phyloP scores from a whole-genome alignment of 1,140 invertebrate species.

The Pseudomyrmex cubaensis region DNA sequence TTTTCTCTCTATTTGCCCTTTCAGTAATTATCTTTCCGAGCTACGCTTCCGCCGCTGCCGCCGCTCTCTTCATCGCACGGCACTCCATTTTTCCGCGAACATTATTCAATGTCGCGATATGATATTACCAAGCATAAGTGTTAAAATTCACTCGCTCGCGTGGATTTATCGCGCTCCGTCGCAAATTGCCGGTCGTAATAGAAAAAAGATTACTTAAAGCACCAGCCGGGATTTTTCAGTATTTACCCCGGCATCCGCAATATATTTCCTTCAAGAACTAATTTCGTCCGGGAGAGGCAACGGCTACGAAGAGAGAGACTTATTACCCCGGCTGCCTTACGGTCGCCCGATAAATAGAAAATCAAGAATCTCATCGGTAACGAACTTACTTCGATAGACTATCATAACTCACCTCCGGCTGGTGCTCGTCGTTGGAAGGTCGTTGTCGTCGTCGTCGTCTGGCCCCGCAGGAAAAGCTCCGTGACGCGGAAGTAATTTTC shows the following conservation, averaged over 20 bases:
- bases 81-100: conserved; percentile 45
- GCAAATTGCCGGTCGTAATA: conserved; percentile 58
- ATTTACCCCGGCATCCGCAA: conserved; percentile 60
- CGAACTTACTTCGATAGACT: conserved; percentile 62
- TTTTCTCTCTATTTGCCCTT: background rate
- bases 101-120: conserved; percentile 52
- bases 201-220: conserved; percentile 58
- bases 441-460: conserved; percentile 46
- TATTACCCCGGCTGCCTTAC: conserved; percentile 56
- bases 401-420: conserved; percentile 60
- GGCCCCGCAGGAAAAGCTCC: conserved; percentile 41
- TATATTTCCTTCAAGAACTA: conserved; percentile 62
- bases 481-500: conserved; percentile 57
- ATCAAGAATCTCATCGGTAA: conserved; percentile 62
- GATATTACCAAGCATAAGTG: conserved; percentile 56
- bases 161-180: conserved; percentile 51
- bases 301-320: conserved; percentile 41
- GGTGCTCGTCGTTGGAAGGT: conserved; percentile 43
- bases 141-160: conserved; percentile 54
- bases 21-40: conserved; percentile 12
- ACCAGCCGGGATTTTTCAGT: conserved; percentile 47
- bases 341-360: conserved; percentile 58
- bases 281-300: conserved; percentile 40
- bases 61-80: conserved; percentile 24
- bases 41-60: background rate